Evolutionary conservation across 2,888 invertebrate species (phyloP).

Genomic region (Eupithecia tripunctaria): DNA sequence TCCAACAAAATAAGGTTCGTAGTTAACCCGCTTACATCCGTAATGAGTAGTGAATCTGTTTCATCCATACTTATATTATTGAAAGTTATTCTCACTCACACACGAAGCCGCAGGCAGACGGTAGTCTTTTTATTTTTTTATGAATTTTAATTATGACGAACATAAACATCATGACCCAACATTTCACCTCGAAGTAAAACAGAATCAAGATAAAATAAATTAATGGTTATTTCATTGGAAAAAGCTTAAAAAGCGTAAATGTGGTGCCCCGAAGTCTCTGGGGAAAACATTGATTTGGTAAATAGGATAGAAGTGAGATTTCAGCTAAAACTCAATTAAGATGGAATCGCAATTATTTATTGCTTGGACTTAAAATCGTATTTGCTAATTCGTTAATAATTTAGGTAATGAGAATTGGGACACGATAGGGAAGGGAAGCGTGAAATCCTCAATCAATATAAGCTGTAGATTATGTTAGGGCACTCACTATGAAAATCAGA

Average conservation of each 20-base stretch:
- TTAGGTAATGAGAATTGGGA: not conserved
- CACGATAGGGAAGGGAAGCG: not conserved
- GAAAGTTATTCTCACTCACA: not conserved
- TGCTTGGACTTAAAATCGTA: slow-evolving; percentile 29
- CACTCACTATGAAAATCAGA: not conserved
- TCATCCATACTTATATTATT: no score
- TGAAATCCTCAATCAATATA: slow-evolving; percentile 2
- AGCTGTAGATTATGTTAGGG: not conserved
- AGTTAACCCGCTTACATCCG: not conserved
- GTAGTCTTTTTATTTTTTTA: not conserved
- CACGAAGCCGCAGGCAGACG: not conserved
- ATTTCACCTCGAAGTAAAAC: slow-evolving; percentile 14
- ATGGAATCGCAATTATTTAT: slow-evolving; percentile 45
- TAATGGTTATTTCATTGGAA: slow-evolving; percentile 57
- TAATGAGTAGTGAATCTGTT: not conserved
- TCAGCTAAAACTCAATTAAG: slow-evolving; percentile 44
- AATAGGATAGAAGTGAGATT: slow-evolving; percentile 44
- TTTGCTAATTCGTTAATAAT: slow-evolving; percentile 12
- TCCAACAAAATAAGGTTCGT: no score
- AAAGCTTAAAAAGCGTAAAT: slow-evolving; percentile 49
- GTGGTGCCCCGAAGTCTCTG: slow-evolving; percentile 32
- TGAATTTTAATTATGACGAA: not conserved
- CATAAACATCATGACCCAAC: not conserved
- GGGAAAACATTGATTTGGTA: slow-evolving; percentile 38
- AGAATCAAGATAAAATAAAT: slow-evolving; percentile 54